Evolutionary conservation across 2,797 vertebrate species (phyloP), one percentile per base, ranked within the genome.

Genomic region (Takifugu rubripes): DNA sequence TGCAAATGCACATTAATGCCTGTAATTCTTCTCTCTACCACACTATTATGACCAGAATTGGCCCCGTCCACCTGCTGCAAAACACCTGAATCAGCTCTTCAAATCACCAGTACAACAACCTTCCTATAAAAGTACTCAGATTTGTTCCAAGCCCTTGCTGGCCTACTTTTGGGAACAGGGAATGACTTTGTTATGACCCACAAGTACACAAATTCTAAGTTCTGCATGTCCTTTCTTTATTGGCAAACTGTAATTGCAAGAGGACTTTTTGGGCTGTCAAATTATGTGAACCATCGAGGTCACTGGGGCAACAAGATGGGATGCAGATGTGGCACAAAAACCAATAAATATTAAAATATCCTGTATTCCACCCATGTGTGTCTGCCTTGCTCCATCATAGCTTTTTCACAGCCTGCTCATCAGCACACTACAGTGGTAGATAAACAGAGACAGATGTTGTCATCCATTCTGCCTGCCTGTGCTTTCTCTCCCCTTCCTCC

Each of bases 381-480:
- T 21, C 21, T 56, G 27, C 12, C n/a, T 11, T 54, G 49, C 36
- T 74, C 16, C 5, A 8, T 66, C 63, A 50, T 12, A 21, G 51
- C 2, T 70, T 55, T 70, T 53, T 68, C 56, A n/a, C 62, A 68
- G 51, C 52, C 26, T 64, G 15, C 14, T 36, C 48, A 67, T 50
- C 40, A 64, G 66, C 54, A 21, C 36, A 54, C 64, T 67, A 48
- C 65, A 67, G 58, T 54, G 58, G 33, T 29, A 61, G 58, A 64
- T 68, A 74, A 72, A 76, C 61, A 75, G 52, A 77, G 64, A 77
- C 72, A 75, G 74, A 77, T 68, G 72, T 60, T 65, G 57, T 73
- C 74, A 59, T 81, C 70, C 60, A 75, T 82, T 59, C 62, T 68
- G 21, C 58, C 49, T 54, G 46, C 29, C 16, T 16, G 16, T 59